Percentiles rank a stretch among this genome's conserved stretches.
These are phyloP conservation scores for Alitta virens DNA, from an alignment of 2,888 invertebrate genomes.

Conservation along the genomic window DNA sequence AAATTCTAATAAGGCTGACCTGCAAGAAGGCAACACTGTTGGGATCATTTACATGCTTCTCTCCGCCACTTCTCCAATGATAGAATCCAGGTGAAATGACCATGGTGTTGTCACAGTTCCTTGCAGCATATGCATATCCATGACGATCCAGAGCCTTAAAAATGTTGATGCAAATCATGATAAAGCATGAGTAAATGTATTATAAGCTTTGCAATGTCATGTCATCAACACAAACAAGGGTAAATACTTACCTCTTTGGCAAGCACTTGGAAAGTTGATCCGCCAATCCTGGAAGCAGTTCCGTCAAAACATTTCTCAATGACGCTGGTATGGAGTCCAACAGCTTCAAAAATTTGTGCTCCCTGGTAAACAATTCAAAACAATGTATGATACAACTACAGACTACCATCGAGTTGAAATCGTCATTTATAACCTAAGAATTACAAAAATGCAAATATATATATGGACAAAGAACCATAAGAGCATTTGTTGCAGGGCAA, in stretches of 20 bases:
- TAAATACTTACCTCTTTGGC: conserved; percentile 68
- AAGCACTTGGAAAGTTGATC: conserved; percentile 84
- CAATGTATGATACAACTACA: background rate
- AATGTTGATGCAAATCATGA: too few species aligned
- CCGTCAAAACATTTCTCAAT: conserved; percentile 82
- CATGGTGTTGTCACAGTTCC: conserved; percentile 71
- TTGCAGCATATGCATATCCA: conserved; percentile 70
- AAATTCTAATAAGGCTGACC: conserved; percentile 56
- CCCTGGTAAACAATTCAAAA: conserved; percentile 63
- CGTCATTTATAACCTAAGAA: too few species aligned
- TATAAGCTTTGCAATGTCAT: too few species aligned
- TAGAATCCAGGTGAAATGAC: conserved; percentile 87
- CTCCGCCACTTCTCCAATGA: conserved; percentile 94
- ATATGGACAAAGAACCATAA: too few species aligned
- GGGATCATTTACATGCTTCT: conserved; percentile 97
- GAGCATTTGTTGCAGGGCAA: too few species aligned
- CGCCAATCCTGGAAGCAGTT: conserved; percentile 75
- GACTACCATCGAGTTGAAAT: too few species aligned
- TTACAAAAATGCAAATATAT: too few species aligned
- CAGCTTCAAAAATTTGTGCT: conserved; percentile 98
- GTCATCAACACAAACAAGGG: too few species aligned
- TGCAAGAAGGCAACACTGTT: conserved; percentile 74
- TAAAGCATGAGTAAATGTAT: too few species aligned
- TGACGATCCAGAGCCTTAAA: conserved; percentile 62
- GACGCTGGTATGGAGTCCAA: conserved; percentile 88